Base-by-base conservation (phyloP, 1,140 invertebrate species). In the Neomicropteryx cornuta region DNA sequence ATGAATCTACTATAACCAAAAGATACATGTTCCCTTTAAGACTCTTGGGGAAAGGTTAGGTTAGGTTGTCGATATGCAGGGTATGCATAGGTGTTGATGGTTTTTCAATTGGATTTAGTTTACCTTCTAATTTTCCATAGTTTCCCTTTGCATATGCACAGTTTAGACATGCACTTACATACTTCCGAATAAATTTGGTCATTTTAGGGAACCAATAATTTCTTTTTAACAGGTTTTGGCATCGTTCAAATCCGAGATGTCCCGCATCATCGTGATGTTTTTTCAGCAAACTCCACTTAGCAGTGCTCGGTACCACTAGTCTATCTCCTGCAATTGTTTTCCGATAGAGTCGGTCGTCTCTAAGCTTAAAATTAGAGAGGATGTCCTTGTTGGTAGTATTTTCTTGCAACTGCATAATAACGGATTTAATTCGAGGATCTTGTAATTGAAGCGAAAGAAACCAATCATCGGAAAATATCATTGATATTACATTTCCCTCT, bases 1-100 rank as follows among this genome's bases (percentile, higher is more conserved):
- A 60, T 0, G 49, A 46, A 37, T 61, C 58, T 5, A 59, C 46
- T 0, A 52, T 23, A 3, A 55, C 50, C 0, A 64, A 14, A 28
- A 52, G 43, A 17, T 52, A 52, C 10, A 41, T 36, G 34, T 48
- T 35, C 4, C 39, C 39, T 32, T 41, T 41, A 4, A 20, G 22
- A 28, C 42, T 48, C 21, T 41, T 50, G 10, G 38, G 36, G 30
- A 55, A 55, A 0, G 49, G 56, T 11, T 51, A 42, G 33, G 28
- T 48, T 24, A 51, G 23, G 37, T 53, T 44, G 33, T 55, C 51
- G 13, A 48, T 22, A 32, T 55, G 47, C 17, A 53, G 16, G 13
- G 38, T 39, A 0, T 33, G 23, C 38, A 53, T 47, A 0, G 47
- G 47, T 10, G 32, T 32, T 0, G 42, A 19, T 4, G 44, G 41